Evolutionary conservation across 1,140 invertebrate species (phyloP).

Genomic region (Heliconius congener): DNA sequence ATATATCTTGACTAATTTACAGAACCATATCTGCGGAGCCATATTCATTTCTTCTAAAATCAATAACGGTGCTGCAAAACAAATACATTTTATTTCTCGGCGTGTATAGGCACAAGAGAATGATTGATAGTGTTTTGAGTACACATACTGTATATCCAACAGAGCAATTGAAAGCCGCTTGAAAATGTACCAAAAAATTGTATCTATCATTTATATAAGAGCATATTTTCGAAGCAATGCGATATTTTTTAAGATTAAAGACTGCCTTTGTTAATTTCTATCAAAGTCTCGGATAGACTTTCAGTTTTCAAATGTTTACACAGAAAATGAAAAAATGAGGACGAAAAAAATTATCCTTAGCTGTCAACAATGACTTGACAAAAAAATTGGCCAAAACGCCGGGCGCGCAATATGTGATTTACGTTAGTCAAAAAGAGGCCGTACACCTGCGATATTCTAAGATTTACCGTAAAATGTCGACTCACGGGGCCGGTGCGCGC

Average conservation of each 20-base stretch:
- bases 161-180: conserved; percentile 53
- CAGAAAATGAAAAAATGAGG: conserved; percentile 49
- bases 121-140: conserved; percentile 78
- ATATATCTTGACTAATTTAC: neutral
- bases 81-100: conserved; percentile 77
- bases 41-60: conserved; percentile 68
- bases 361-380: conserved; percentile 60
- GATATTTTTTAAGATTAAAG: conserved; percentile 12
- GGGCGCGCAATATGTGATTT: conserved; percentile 60
- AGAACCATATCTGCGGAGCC: conserved; percentile 30
- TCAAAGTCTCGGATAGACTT: conserved; percentile 4
- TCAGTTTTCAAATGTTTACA: conserved; percentile 40
- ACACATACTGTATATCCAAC: conserved; percentile 72
- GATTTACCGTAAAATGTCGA: conserved; percentile 68
- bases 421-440: conserved; percentile 55
- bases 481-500: conserved; percentile 72
- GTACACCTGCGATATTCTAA: conserved; percentile 69
- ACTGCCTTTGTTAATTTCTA: neutral
- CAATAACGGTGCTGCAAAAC: conserved; percentile 74
- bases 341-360: conserved; percentile 55
- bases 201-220: conserved; percentile 36
- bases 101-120: conserved; percentile 64
- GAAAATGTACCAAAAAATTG: conserved; percentile 43
- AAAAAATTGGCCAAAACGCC: conserved; percentile 43
- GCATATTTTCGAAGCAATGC: conserved; percentile 37